These are phyloP conservation scores for Drosophila borborema DNA, from an alignment of 2,888 invertebrate species.

Conservation along the genomic window DNA sequence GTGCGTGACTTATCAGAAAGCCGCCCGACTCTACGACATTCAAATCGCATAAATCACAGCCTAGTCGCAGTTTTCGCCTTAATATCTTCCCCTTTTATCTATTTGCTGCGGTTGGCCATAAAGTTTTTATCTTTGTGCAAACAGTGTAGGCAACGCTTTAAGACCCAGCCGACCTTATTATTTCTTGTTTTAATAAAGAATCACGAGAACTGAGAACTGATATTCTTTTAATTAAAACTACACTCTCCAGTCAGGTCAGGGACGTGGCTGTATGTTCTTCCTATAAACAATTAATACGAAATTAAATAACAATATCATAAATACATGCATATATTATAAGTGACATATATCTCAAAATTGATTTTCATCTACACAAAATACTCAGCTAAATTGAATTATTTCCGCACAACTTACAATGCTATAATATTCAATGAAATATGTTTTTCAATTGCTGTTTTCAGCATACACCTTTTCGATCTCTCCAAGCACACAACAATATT, in stretches of 20 bases:
- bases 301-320: background rate
- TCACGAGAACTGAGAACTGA: constrained; percentile 45
- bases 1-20: constrained; percentile 71
- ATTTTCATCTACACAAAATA: background rate
- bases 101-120: constrained; percentile 70
- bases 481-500: constrained; percentile 29
- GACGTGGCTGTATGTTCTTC: constrained; percentile 14
- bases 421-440: background rate
- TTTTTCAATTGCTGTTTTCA: constrained; percentile 51
- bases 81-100: constrained; percentile 72
- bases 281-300: constrained; percentile 2
- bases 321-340: background rate
- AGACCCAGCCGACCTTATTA: constrained; percentile 76
- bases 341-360: background rate
- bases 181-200: constrained; percentile 37
- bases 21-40: constrained; percentile 57
- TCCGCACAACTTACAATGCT: background rate
- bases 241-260: constrained; percentile 43
- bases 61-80: constrained; percentile 72
- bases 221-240: constrained; percentile 68
- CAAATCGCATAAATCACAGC: constrained; percentile 79
- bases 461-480: constrained; percentile 36
- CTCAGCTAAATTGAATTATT: background rate
- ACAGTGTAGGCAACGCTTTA: constrained; percentile 67
- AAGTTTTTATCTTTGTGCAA: constrained; percentile 78